phyloP scores from a whole-genome alignment of 2,888 invertebrate genomes.

The Schrankia costaestrigalis region DNA sequence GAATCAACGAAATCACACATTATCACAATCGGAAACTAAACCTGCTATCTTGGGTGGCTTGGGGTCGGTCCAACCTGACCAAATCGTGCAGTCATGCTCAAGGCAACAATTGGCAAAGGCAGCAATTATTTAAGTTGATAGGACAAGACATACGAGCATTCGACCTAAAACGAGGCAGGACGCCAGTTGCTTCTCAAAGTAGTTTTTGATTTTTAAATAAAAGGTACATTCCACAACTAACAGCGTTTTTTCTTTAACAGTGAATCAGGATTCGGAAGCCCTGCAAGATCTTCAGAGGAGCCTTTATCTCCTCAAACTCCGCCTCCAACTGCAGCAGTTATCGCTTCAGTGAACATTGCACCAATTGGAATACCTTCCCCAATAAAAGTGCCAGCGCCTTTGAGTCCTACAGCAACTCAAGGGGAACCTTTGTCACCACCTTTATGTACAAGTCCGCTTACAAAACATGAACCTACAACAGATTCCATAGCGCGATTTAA shows the following conservation, averaged over 20 bases:
- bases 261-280: slow-evolving; percentile 72
- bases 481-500: slow-evolving; percentile 72
- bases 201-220: too few relatives aligned
- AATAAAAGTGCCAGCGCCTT: slow-evolving; percentile 30
- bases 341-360: slow-evolving; percentile 11
- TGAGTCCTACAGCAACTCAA: slow-evolving; percentile 27
- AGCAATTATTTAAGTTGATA: too few relatives aligned
- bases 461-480: slow-evolving; percentile 55
- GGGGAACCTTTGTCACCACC: slow-evolving; percentile 62
- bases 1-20: too few relatives aligned
- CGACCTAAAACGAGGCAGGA: too few relatives aligned
- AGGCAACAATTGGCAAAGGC: too few relatives aligned
- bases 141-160: too few relatives aligned
- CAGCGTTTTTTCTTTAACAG: slow-evolving; percentile 36
- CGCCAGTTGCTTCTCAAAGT: too few relatives aligned
- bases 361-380: background rate
- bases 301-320: slow-evolving; percentile 63
- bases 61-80: too few relatives aligned
- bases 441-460: slow-evolving; percentile 66
- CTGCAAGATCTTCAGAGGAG: slow-evolving; percentile 68
- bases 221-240: too few relatives aligned
- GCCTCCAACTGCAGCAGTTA: slow-evolving; percentile 38
- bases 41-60: too few relatives aligned
- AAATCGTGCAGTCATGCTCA: too few relatives aligned
- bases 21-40: too few relatives aligned